A percentile compares a stretch with the other conserved stretches of the same genome.
phyloP scores from a whole-genome alignment of 2,888 invertebrate species.

The Urechis unicinctus region DNA sequence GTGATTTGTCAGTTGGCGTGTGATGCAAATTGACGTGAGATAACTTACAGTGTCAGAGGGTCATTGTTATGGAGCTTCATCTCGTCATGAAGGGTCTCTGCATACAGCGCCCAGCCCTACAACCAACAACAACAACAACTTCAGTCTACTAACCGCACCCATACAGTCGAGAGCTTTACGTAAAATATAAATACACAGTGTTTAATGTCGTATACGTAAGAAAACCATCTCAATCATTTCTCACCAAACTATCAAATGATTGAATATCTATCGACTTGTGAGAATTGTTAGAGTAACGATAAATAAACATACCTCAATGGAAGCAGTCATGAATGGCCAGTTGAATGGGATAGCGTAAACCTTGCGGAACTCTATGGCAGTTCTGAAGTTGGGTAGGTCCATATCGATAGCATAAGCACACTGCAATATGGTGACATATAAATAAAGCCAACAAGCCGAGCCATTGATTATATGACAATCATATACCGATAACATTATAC shows the following conservation, averaged over 20 bases:
- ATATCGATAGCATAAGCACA: slow-evolving; percentile 4
- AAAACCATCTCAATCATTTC: too few relatives aligned
- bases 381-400: slow-evolving; percentile 16
- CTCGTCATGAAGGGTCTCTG: slow-evolving; percentile 40
- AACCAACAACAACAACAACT: not conserved
- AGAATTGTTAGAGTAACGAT: not conserved
- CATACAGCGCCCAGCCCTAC: slow-evolving; percentile 44
- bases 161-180: not conserved
- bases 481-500: too few relatives aligned
- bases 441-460: too few relatives aligned
- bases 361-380: slow-evolving; percentile 9
- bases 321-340: slow-evolving; percentile 21
- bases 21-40: not conserved
- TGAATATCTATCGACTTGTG: not conserved
- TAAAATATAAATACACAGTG: not conserved
- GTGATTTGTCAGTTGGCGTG: too few relatives aligned
- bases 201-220: not conserved
- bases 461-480: too few relatives aligned
- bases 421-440: not conserved
- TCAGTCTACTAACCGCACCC: too few relatives aligned
- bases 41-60: slow-evolving; percentile 17
- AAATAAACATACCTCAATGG: slow-evolving; percentile 14
- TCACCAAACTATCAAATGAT: not conserved
- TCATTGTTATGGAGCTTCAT: slow-evolving; percentile 30
- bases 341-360: slow-evolving; percentile 16